These are phyloP conservation scores for Embiotoca jacksoni DNA, from an alignment of 2,113 vertebrate genomes.

Conservation along the genomic window DNA sequence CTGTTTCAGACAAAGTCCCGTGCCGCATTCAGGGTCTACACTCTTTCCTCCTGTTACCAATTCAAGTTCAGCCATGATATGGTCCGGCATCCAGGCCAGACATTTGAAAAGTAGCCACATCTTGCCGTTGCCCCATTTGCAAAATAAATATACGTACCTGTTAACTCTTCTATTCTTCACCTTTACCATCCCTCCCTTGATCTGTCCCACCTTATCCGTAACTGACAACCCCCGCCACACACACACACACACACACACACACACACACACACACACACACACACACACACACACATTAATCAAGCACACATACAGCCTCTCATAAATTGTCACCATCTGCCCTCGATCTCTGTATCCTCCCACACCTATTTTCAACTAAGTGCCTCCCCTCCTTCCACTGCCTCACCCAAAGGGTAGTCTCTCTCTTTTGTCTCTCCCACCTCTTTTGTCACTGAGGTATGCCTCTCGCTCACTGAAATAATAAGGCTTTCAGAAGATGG, in stretches of 20 bases:
- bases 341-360: constrained; percentile 39
- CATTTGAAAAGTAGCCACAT: neutral
- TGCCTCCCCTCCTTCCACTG: neutral
- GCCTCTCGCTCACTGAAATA: constrained; percentile 53
- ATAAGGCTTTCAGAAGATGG: constrained; percentile 57
- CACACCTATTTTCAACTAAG: constrained; percentile 14
- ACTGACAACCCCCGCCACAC: neutral
- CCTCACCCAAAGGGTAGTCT: constrained; percentile 14
- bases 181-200: neutral
- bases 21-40: constrained; percentile 21
- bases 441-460: constrained; percentile 49
- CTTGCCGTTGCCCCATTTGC: neutral
- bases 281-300: constrained; percentile 1
- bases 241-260: neutral
- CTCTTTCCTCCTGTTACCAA: constrained; percentile 30
- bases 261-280: constrained; percentile 7
- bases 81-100: neutral
- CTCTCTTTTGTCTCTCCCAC: constrained; percentile 32
- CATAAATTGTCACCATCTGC: constrained; percentile 52
- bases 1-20: constrained; percentile 60
- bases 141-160: neutral
- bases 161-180: neutral
- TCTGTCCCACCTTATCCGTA: constrained; percentile 10
- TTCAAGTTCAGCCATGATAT: constrained; percentile 4
- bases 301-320: constrained; percentile 13